Percentiles rank a stretch among this genome's conserved stretches.
phyloP scores from a whole-genome alignment of 1,140 invertebrate species.

The Nephila pilipes region DNA sequence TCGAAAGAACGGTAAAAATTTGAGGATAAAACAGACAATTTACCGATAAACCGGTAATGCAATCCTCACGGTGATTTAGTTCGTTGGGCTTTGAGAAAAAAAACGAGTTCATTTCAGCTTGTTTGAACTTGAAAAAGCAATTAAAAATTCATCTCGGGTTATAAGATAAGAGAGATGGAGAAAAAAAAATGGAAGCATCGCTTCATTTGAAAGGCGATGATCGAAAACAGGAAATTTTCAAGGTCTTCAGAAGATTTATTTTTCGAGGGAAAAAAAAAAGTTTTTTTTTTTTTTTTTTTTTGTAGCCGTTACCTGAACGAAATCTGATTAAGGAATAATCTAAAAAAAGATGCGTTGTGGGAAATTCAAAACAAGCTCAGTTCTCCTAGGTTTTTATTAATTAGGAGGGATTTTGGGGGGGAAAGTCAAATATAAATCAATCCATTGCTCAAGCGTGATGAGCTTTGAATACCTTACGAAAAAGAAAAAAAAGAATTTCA shows the following conservation, averaged over 20 bases:
- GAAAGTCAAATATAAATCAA: not conserved
- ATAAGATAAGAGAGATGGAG: no score
- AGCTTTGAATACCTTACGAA: no score
- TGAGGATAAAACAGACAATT: no score
- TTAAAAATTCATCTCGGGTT: not conserved
- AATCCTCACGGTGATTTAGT: no score
- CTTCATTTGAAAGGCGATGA: not conserved
- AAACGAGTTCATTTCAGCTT: no score
- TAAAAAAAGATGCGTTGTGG: no score
- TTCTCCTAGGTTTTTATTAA: not conserved
- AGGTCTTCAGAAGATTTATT: not conserved
- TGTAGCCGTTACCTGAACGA: not conserved
- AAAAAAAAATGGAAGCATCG: not conserved
- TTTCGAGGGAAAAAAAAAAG: not conserved
- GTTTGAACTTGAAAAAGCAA: not conserved
- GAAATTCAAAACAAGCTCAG: not conserved
- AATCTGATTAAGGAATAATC: no score
- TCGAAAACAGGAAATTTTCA: not conserved
- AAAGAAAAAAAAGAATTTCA: no score
- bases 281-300: not conserved
- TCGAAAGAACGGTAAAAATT: no score
- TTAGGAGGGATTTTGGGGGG: not conserved
- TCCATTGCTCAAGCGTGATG: not conserved
- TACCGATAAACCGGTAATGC: no score
- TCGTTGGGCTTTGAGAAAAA: no score